Percentiles rank a stretch among this genome's conserved stretches.
These are phyloP conservation scores for Bostrychus sinensis DNA, from an alignment of 2,113 vertebrate genomes.

Conservation along the genomic window DNA sequence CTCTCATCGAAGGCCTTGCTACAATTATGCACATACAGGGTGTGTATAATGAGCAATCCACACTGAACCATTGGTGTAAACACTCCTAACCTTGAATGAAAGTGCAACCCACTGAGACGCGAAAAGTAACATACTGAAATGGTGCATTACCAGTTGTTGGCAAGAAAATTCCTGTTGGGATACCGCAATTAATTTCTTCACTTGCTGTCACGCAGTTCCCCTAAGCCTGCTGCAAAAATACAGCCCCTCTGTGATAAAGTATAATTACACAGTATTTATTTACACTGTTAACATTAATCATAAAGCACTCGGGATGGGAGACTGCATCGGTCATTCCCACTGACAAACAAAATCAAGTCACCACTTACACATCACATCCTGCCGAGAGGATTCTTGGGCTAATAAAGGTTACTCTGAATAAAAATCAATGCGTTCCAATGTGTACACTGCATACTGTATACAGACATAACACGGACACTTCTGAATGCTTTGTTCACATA, in stretches of 20 bases:
- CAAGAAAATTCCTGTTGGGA: conserved; percentile 6
- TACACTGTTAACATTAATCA: conserved; percentile 40
- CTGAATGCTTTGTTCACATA: background rate
- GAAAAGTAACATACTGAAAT: conserved; percentile 13
- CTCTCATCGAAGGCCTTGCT: conserved; percentile 31
- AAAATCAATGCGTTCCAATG: too few species aligned
- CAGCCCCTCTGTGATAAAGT: conserved; percentile 31
- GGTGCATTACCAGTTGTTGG: conserved; percentile 13
- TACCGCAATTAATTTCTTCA: conserved; percentile 14
- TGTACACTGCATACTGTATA: too few species aligned
- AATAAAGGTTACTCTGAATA: too few species aligned
- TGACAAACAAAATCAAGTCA: background rate
- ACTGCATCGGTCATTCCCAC: conserved; percentile 1
- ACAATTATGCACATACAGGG: conserved; percentile 30
- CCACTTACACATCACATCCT: background rate
- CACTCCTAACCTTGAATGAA: conserved; percentile 39
- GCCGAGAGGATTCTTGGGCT: background rate
- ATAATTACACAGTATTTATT: conserved; percentile 33
- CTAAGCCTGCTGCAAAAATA: conserved; percentile 15
- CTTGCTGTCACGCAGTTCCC: conserved; percentile 18
- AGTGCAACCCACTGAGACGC: conserved; percentile 28
- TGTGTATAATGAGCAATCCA: conserved; percentile 45
- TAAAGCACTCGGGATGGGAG: conserved; percentile 14
- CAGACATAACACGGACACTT: too few species aligned
- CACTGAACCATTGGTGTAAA: conserved; percentile 43